Evolutionary conservation across 2,888 invertebrate genomes (phyloP).

Genomic region (Catocala sponsa): DNA sequence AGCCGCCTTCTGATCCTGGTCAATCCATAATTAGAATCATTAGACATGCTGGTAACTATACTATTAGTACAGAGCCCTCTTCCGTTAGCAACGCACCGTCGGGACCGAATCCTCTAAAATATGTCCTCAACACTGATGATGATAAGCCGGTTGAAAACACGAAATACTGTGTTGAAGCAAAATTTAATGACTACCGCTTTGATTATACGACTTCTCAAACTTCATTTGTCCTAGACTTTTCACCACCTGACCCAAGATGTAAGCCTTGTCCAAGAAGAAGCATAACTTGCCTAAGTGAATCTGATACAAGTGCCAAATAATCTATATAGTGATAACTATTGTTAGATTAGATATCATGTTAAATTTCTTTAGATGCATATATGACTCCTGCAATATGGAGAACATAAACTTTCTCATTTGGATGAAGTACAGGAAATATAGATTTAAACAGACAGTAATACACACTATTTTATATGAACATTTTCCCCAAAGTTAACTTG

Average conservation of each 20-base stretch:
- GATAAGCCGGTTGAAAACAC: constrained; percentile 38
- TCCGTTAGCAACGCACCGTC: constrained; percentile 75
- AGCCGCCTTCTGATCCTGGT: constrained; percentile 47
- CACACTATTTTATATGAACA: constrained; percentile 13
- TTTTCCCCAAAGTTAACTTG: not conserved
- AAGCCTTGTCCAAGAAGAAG: constrained; percentile 72
- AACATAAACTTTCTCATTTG: constrained; percentile 21
- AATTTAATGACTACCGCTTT: constrained; percentile 80
- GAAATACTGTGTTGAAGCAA: constrained; percentile 80
- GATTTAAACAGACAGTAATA: constrained; percentile 17
- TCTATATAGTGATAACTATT: not conserved
- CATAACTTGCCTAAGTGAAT: constrained; percentile 46
- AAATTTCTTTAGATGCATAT: constrained; percentile 2
- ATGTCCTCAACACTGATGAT: constrained; percentile 72
- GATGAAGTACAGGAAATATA: constrained; percentile 30
- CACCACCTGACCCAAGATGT: constrained; percentile 74
- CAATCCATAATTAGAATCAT: constrained; percentile 74
- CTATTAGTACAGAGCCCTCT: constrained; percentile 78
- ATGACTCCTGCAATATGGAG: constrained; percentile 1
- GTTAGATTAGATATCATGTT: constrained; percentile 7
- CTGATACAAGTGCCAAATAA: constrained; percentile 34
- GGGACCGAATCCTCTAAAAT: constrained; percentile 79
- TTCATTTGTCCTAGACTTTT: constrained; percentile 80
- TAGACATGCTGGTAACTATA: constrained; percentile 78
- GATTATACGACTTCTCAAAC: constrained; percentile 81